Base-by-base conservation (phyloP, 1,140 invertebrate species). In the Rhysida immarginata region DNA sequence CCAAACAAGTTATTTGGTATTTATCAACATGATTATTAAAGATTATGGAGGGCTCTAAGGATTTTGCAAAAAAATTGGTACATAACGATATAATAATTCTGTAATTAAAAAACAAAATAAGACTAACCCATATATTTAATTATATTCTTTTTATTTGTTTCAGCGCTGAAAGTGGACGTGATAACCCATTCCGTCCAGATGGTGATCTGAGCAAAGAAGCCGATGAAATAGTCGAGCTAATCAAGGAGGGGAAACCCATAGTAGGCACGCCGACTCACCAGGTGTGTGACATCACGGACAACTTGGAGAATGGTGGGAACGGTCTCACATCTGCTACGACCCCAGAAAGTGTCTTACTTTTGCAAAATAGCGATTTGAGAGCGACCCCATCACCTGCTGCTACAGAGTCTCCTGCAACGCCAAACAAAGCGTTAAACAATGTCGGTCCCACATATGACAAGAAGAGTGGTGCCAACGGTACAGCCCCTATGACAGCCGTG, bases 101-200 rank as follows among this genome's bases (percentile, higher is more conserved):
- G n/a, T n/a, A n/a, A n/a, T n/a, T n/a, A n/a, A n/a, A n/a, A n/a
- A n/a, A n/a, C n/a, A n/a, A n/a, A n/a, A n/a, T n/a, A n/a, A n/a
- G n/a, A n/a, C n/a, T n/a, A n/a, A n/a, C n/a, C n/a, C n/a, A n/a
- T n/a, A n/a, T n/a, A n/a, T n/a, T n/a, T n/a, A n/a, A 35, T 35
- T 5, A 35, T 35, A 8, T 35, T 8, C 16, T 35, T 63, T 53
- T 61, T 59, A 71, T 63, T 69, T 60, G 76, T 82, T 61, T 29
- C 78, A 96, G 91, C 71, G 84, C 85, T 62, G 91, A 96, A 66
- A 93, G 85, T 67, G 89, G 88, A 48, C 90, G 90, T 81, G 93
- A 97, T 71, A 97, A 96, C 73, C 92, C 92, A 25, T 97, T 96
- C 77, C 81, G 90, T 69, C 92, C 92, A 2, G 92, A 93, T 64